Percentiles rank a stretch among this genome's conserved stretches.
Evolutionary conservation across 2,888 invertebrate species (phyloP).

Genomic region (Drosophila helvetica): DNA sequence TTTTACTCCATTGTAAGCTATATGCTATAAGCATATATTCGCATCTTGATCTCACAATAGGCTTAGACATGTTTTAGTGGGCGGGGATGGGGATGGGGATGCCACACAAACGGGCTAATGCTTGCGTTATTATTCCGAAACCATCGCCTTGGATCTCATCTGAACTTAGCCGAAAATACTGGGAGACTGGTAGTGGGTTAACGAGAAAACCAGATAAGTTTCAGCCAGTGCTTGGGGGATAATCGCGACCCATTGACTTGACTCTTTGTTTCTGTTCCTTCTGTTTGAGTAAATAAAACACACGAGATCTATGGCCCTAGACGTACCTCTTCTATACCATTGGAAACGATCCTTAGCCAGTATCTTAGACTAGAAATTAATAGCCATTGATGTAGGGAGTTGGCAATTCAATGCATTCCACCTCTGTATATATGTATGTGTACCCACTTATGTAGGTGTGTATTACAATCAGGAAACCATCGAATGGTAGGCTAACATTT

Average conservation of each 20-base stretch:
- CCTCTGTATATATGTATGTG: no score
- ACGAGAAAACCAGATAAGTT: conserved; percentile 1
- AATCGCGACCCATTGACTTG: neutral
- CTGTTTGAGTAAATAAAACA: no score
- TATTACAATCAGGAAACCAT: conserved; percentile 16
- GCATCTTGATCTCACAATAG: conserved; percentile 3
- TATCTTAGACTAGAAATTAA: no score
- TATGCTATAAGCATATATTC: neutral
- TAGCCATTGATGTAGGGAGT: no score
- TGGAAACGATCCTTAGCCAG: no score
- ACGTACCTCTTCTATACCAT: no score
- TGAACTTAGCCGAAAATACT: neutral
- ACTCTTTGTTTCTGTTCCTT: no score
- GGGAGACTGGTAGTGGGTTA: conserved; percentile 7
- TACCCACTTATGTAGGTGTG: no score
- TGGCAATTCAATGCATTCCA: no score
- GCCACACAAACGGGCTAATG: neutral
- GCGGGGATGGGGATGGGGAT: neutral
- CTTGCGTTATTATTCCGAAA: neutral
- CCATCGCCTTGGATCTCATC: neutral
- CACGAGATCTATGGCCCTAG: no score
- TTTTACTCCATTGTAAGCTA: conserved; percentile 25
- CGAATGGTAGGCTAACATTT: no score
- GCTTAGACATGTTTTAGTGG: neutral
- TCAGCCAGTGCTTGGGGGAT: neutral